Percentiles rank a stretch among this genome's conserved stretches.
Conservation (phyloP, 2,113 vertebrate genomes). For the Melanotaenia duboulayi region DNA sequence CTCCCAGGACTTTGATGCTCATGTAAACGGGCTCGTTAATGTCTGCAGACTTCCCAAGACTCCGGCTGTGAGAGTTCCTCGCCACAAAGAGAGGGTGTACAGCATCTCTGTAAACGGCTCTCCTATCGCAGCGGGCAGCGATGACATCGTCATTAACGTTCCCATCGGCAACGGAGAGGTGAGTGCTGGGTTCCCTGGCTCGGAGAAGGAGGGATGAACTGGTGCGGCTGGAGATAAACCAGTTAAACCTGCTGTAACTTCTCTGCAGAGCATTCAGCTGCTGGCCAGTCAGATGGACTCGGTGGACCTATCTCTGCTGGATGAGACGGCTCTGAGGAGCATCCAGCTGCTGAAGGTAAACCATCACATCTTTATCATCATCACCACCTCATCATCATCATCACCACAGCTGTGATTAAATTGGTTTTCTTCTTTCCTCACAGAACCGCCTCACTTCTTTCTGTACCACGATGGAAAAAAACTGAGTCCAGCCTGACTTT, state of each 20-base stretch:
- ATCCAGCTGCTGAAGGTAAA: conserved; percentile 80
- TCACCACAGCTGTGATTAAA: not conserved
- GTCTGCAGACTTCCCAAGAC: conserved; percentile 79
- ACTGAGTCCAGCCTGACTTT: no score
- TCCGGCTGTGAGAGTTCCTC: conserved; percentile 74
- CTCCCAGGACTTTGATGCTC: no score
- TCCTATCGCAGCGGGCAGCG: conserved; percentile 67
- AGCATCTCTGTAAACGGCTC: conserved; percentile 85
- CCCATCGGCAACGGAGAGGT: conserved; percentile 84
- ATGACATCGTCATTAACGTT: conserved; percentile 80
- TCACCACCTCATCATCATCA: no score
- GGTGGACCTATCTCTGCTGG: conserved; percentile 76
- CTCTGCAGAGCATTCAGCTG: conserved; percentile 79
- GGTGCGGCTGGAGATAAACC: not conserved
- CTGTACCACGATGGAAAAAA: no score
- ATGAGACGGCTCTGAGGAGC: conserved; percentile 71
- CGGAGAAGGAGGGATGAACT: no score
- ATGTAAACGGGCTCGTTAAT: no score
- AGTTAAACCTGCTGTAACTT: not conserved
- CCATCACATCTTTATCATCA: no score
- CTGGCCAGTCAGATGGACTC: conserved; percentile 84
- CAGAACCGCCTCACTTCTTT: no score
- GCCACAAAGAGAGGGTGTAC: conserved; percentile 81
- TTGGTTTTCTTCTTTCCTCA: no score
- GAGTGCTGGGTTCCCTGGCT: conserved; percentile 9